A percentile compares a stretch with the other conserved stretches of the same genome.
These are phyloP conservation scores for Lagorchestes hirsutus DNA, from an alignment of 2,797 vertebrate species.

Conservation along the genomic window DNA sequence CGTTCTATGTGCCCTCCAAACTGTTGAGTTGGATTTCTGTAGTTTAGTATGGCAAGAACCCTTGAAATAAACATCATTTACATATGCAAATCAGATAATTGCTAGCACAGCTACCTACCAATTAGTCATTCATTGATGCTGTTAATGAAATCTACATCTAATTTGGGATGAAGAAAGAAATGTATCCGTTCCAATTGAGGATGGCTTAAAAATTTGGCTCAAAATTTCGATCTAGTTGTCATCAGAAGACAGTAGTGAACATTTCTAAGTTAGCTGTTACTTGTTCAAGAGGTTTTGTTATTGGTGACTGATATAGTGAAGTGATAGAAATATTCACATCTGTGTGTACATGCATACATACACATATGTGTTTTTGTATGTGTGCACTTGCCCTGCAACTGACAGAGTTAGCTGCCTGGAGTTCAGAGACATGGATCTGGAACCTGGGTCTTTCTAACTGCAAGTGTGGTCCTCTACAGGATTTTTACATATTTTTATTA, in stretches of 20 bases:
- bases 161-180: slow-evolving; percentile 57
- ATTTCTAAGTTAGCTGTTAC: not conserved
- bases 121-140: slow-evolving; percentile 64
- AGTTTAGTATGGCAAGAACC: slow-evolving; percentile 31
- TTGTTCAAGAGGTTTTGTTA: not conserved
- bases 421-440: not conserved
- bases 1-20: slow-evolving; percentile 33
- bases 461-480: not conserved
- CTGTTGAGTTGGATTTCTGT: slow-evolving; percentile 55
- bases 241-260: not conserved
- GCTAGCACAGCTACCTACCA: slow-evolving; percentile 55
- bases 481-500: not conserved
- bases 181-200: slow-evolving; percentile 48
- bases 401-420: not conserved
- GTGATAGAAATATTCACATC: not conserved
- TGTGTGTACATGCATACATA: not conserved
- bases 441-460: not conserved
- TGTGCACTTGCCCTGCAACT: not conserved
- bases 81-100: slow-evolving; percentile 61
- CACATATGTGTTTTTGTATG: not conserved
- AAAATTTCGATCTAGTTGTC: not conserved
- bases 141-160: slow-evolving; percentile 59
- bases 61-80: slow-evolving; percentile 69
- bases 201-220: slow-evolving; percentile 25
- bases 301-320: not conserved